phyloP scores from a whole-genome alignment of 2,113 vertebrate genomes.

The Ardeotis arabs region DNA sequence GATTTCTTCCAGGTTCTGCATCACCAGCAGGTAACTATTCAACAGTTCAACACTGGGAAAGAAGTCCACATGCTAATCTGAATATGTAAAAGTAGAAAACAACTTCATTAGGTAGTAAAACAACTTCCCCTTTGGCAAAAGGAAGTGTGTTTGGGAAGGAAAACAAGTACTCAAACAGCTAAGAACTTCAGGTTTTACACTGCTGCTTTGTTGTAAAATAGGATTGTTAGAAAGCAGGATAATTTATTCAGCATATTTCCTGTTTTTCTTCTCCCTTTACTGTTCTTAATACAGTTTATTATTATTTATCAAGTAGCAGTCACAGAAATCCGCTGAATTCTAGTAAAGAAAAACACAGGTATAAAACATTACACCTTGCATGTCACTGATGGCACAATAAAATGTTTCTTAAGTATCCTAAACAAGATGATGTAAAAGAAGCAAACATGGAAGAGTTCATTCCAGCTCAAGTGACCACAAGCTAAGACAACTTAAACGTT shows the following conservation, averaged over 20 bases:
- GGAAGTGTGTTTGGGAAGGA: conserved; percentile 14
- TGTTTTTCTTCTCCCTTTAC: background rate
- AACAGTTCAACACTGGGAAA: conserved; percentile 16
- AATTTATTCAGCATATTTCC: background rate
- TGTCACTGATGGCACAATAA: background rate
- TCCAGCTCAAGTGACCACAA: background rate
- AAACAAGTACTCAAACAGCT: conserved; percentile 31
- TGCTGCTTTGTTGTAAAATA: background rate
- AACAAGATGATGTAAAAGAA: background rate
- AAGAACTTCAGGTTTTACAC: background rate
- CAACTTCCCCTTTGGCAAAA: conserved; percentile 50
- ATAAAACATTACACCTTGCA: background rate
- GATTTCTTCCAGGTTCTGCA: conserved; percentile 48
- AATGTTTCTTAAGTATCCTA: background rate
- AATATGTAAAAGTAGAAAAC: conserved; percentile 16
- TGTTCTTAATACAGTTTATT: background rate
- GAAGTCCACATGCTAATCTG: conserved; percentile 1
- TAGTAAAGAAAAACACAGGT: background rate
- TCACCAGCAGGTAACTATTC: conserved; percentile 46
- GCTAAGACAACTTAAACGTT: background rate
- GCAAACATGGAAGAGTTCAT: background rate
- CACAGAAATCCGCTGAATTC: background rate
- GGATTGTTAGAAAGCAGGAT: background rate
- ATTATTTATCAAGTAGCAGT: background rate
- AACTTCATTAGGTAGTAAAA: conserved; percentile 36